These are phyloP conservation scores for Nasalis larvatus DNA, from an alignment of 2,113 vertebrate species.

Conservation along the genomic window DNA sequence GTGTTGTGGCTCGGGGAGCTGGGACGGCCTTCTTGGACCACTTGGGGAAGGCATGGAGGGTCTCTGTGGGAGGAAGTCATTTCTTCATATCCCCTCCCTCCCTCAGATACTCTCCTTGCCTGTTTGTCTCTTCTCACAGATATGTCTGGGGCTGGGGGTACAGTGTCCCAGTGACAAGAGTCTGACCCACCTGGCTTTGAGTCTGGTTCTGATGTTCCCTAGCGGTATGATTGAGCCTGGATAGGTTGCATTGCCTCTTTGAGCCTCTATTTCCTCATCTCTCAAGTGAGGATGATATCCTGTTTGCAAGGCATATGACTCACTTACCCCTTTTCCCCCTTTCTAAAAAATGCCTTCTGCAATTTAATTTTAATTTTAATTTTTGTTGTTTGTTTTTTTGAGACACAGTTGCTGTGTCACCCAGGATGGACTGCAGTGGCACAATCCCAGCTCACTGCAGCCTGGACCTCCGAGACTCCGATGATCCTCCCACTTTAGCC, in stretches of 20 bases:
- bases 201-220: neutral
- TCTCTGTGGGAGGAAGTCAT: neutral
- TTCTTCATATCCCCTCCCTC: neutral
- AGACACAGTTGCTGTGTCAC: too few species aligned
- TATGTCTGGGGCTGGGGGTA: neutral
- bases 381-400: too few species aligned
- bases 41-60: neutral
- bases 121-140: neutral
- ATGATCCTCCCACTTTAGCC: too few species aligned
- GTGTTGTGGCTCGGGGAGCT: neutral
- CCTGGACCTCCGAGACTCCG: too few species aligned
- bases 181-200: neutral
- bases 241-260: neutral
- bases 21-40: neutral
- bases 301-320: neutral
- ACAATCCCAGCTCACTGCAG: too few species aligned
- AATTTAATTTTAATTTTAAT: too few species aligned
- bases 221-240: neutral
- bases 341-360: neutral
- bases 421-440: too few species aligned
- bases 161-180: neutral
- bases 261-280: neutral
- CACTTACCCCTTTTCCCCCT: neutral
- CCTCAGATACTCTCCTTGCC: neutral
- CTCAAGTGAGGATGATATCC: neutral